Base-by-base conservation (phyloP, 2,797 vertebrate genomes). In the Leptodactylus fallax region DNA sequence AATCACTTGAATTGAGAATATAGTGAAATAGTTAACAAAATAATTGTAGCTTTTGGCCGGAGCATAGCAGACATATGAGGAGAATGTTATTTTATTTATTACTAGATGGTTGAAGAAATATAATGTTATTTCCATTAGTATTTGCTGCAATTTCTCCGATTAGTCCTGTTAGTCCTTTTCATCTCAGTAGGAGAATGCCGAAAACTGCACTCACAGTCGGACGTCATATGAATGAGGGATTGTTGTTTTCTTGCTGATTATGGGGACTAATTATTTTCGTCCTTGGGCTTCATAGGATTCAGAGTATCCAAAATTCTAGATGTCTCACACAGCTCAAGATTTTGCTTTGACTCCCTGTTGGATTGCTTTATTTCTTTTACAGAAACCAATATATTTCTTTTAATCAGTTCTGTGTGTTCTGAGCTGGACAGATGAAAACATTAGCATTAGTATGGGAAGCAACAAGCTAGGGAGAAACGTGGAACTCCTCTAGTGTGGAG, bases 241-340 rank as follows among this genome's bases (percentile, higher is more conserved):
- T 53, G 74, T 77, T 53, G 74, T 77, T 53, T 77, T 77, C 17
- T 13, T 77, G 21, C 74, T 77, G 49, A 77, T 77, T 77, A 23
- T 47, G 21, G 17, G 71, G 47, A 77, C 74, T 77, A 77, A 77
- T 77, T 77, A 77, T 77, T 19, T 77, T 77, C 49, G 74, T 53
- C 74, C 74, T 77, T 77, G 74, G 74, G 47, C 21, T 53, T 77
- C 49, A 53, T 3, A 77, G 47, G n/a, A 77, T n/a, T 21, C 72
- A 51, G 19, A 76, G 72, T 76, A 49, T 51, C 74, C 74, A 77
- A 53, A 17, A n/a, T 53, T 77, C 47, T 23, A n/a, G 19, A 13
- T 53, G 49, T 25, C 19, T 53, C 21, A 23, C 6, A 13, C 17
- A 23, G 47, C n/a, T 77, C 6, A 45, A 49, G 74, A 23, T 77